phyloP scores from a whole-genome alignment of 2,113 vertebrate genomes.

The Myrmophylax atrothorax region DNA sequence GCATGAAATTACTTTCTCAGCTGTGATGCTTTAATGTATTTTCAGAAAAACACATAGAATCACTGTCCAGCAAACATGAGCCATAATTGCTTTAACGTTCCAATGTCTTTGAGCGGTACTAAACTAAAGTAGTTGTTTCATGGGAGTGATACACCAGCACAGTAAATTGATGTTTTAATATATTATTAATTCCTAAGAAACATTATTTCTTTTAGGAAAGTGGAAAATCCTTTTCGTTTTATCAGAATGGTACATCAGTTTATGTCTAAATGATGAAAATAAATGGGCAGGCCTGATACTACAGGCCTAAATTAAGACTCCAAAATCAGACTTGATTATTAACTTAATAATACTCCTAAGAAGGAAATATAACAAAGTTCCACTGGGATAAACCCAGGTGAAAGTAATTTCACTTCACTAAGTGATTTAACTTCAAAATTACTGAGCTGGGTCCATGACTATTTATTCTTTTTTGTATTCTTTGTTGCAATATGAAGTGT shows the following conservation, averaged over 20 bases:
- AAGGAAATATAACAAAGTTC: background rate
- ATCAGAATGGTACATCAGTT: background rate
- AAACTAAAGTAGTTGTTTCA: conserved; percentile 33
- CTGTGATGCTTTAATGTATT: conserved; percentile 65
- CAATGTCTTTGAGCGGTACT: conserved; percentile 28
- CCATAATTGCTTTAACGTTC: conserved; percentile 17
- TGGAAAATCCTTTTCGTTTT: background rate
- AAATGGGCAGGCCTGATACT: background rate
- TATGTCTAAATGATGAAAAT: background rate
- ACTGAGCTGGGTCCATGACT: background rate
- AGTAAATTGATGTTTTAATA: background rate
- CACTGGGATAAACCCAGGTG: background rate
- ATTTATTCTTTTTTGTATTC: background rate
- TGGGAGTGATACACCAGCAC: background rate
- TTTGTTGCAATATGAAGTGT: background rate
- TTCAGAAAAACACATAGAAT: conserved; percentile 65
- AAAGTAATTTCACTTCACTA: background rate
- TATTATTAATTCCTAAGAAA: conserved; percentile 23
- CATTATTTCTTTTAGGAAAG: conserved; percentile 1
- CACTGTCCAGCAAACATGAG: background rate
- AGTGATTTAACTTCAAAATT: background rate
- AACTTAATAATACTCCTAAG: background rate
- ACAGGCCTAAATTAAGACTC: background rate
- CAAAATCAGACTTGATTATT: background rate
- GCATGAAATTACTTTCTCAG: conserved; percentile 70